Conservation (phyloP, 2,888 invertebrate genomes). For the Eretmocerus hayati region DNA sequence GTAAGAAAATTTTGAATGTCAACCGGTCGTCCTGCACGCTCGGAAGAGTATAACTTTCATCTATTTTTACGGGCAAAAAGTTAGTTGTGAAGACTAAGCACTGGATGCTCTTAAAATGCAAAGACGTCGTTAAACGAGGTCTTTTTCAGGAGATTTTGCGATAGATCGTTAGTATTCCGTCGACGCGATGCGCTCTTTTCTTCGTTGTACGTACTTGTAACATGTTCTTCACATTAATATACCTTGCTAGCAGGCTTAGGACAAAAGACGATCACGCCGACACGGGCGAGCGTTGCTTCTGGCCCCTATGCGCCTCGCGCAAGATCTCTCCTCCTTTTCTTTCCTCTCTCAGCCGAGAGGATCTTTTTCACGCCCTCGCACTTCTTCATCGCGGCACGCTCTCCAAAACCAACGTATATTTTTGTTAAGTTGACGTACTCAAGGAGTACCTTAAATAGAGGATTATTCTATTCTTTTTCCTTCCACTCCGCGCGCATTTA, state of each 20-base stretch:
- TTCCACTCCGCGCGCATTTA: background rate
- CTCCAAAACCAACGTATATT: conserved; percentile 37
- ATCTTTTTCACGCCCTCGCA: conserved; percentile 22
- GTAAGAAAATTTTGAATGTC: too few species aligned
- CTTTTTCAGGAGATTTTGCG: conserved; percentile 38
- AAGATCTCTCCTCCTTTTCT: conserved; percentile 21
- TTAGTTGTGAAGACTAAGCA: conserved; percentile 10
- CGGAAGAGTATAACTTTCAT: background rate
- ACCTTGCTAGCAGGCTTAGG: conserved; percentile 44
- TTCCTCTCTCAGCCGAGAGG: conserved; percentile 21
- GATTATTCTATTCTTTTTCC: conserved; percentile 31
- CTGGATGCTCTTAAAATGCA: conserved; percentile 44
- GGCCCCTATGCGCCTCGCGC: conserved; percentile 10
- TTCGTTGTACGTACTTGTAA: conserved; percentile 31
- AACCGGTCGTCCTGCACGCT: too few species aligned
- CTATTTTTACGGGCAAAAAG: conserved; percentile 15
- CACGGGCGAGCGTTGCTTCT: background rate
- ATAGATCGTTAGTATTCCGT: conserved; percentile 43
- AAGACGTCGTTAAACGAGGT: conserved; percentile 42
- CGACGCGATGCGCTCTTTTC: conserved; percentile 34
- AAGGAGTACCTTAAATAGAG: conserved; percentile 42
- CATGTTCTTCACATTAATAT: conserved; percentile 48
- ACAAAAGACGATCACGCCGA: conserved; percentile 40
- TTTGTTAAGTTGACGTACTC: conserved; percentile 43
- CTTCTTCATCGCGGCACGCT: conserved; percentile 18